Conservation (phyloP, 2,113 vertebrate species). For the Phycodurus eques region DNA sequence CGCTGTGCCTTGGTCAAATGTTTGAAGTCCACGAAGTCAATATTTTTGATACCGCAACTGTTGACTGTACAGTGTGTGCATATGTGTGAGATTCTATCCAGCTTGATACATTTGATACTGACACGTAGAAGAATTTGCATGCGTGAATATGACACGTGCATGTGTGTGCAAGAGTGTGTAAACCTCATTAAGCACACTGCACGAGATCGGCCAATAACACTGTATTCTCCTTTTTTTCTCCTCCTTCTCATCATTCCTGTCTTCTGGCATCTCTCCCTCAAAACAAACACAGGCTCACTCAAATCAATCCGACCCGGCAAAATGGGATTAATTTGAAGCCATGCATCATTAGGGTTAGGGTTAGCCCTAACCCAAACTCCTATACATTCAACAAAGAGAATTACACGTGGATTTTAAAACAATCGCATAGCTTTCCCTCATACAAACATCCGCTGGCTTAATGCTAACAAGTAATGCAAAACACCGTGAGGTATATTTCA, state of each 20-base stretch:
- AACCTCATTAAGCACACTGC: conserved; percentile 57
- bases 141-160: conserved; percentile 12
- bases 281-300: conserved; percentile 55
- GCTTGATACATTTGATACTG: background rate
- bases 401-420: too few species aligned
- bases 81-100: background rate
- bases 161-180: conserved; percentile 20
- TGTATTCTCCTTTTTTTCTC: conserved; percentile 34
- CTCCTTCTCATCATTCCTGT: background rate
- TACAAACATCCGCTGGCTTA: too few species aligned
- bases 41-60: too few species aligned
- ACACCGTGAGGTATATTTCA: too few species aligned
- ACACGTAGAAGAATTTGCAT: background rate
- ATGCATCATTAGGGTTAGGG: too few species aligned
- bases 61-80: background rate
- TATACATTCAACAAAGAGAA: too few species aligned
- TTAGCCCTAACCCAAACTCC: too few species aligned
- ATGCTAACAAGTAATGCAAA: too few species aligned
- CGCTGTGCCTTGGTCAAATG: too few species aligned
- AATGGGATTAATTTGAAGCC: conserved; percentile 57
- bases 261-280: conserved; percentile 24
- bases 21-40: too few species aligned
- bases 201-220: conserved; percentile 48
- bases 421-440: too few species aligned
- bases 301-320: conserved; percentile 52